These are phyloP conservation scores for Chrysogorgia sp. DNA, from an alignment of 92 coral and sea anemone species.

Conservation along the genomic window DNA sequence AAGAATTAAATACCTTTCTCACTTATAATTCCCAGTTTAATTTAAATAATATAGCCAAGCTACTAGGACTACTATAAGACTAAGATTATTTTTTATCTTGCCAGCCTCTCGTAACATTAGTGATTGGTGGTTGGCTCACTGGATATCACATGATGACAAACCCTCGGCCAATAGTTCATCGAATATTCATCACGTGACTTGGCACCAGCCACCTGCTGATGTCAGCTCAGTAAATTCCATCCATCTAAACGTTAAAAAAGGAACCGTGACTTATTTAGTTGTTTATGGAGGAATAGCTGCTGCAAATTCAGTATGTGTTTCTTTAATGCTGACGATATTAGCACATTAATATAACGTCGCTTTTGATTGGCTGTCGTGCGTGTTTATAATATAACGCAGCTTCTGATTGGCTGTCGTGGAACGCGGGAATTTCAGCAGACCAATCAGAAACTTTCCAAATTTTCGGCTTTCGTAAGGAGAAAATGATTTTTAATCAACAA, in stretches of 20 bases:
- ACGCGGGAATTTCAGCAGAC: too few relatives aligned
- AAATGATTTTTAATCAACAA: too few relatives aligned
- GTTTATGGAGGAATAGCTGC: conserved; percentile 93
- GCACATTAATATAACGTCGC: too few relatives aligned
- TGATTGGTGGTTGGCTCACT: conserved; percentile 99
- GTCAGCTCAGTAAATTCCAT: conserved; percentile 11
- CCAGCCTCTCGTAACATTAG: conserved; percentile 95
- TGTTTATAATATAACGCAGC: too few relatives aligned
- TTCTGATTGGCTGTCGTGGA: too few relatives aligned
- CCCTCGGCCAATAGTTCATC: conserved; percentile 8
- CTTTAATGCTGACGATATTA: neutral
- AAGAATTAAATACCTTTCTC: too few relatives aligned
- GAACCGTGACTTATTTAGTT: conserved; percentile 79
- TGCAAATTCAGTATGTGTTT: conserved; percentile 76
- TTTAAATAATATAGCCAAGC: too few relatives aligned
- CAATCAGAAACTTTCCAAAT: too few relatives aligned
- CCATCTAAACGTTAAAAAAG: conserved; percentile 62
- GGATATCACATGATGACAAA: conserved; percentile 86
- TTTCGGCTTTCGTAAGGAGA: too few relatives aligned
- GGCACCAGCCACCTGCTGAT: neutral
- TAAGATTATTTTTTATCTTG: neutral
- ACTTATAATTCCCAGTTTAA: too few relatives aligned
- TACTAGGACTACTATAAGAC: too few relatives aligned
- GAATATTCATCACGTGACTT: neutral
- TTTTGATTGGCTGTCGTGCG: too few relatives aligned